Conservation (phyloP, 2,113 vertebrate genomes). For the Pionites leucogaster region DNA sequence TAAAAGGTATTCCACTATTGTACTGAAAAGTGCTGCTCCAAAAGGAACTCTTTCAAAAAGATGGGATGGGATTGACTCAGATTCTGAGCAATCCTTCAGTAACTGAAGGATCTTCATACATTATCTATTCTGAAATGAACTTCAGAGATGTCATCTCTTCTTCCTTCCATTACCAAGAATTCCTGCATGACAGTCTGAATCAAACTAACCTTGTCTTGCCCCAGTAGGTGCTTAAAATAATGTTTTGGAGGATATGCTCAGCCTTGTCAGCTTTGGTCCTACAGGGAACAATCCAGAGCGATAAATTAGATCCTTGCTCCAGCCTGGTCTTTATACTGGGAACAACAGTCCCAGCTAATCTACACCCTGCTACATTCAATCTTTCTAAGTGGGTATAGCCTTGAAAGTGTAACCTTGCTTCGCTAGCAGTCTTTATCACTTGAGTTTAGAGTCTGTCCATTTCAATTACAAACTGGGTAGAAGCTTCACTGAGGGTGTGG, state of each 20-base stretch:
- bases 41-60: background rate
- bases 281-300: background rate
- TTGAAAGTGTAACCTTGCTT: background rate
- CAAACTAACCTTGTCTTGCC: background rate
- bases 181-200: background rate
- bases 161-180: background rate
- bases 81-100: background rate
- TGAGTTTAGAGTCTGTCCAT: background rate
- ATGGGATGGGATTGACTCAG: background rate
- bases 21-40: background rate
- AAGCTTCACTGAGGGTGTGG: background rate
- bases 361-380: background rate
- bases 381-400: background rate
- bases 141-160: background rate
- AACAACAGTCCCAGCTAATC: background rate
- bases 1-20: background rate
- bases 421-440: background rate
- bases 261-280: background rate
- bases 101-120: background rate
- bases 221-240: background rate
- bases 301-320: background rate
- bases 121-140: background rate
- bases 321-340: background rate
- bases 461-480: background rate
- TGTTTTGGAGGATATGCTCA: background rate